Percentiles rank a stretch among this genome's conserved stretches.
Conservation (phyloP, 1,140 invertebrate species). For the Zaprionus africanus region DNA sequence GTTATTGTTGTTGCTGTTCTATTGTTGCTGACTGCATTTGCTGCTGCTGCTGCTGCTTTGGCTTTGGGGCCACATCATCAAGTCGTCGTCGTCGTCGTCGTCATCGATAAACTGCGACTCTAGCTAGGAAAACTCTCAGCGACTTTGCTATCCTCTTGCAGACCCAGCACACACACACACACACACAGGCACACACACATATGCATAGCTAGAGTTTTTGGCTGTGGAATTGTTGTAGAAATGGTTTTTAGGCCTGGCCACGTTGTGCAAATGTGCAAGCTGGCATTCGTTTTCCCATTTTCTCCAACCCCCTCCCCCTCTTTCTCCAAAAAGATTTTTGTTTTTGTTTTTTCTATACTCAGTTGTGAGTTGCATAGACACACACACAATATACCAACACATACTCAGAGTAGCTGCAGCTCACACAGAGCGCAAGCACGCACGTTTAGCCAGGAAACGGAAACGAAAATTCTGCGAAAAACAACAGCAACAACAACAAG, state of each 20-base stretch:
- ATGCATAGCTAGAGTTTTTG: slow-evolving; percentile 13
- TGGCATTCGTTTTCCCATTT: slow-evolving; percentile 80
- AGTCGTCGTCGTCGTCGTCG: slow-evolving; percentile 45
- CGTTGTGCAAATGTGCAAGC: slow-evolving; percentile 82
- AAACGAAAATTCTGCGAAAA: slow-evolving; percentile 83
- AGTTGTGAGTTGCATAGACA: slow-evolving; percentile 49
- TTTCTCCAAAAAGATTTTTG: slow-evolving; percentile 65
- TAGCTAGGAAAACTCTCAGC: slow-evolving; percentile 51
- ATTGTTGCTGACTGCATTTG: slow-evolving; percentile 8
- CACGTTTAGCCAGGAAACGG: slow-evolving; percentile 80
- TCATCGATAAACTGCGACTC: slow-evolving; percentile 70
- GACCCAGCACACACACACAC: not conserved
- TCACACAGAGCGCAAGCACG: slow-evolving; percentile 39
- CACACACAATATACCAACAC: slow-evolving; percentile 28
- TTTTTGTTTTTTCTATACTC: slow-evolving; percentile 70
- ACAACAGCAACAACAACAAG: slow-evolving; percentile 63
- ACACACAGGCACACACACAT: slow-evolving; percentile 19
- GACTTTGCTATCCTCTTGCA: slow-evolving; percentile 58
- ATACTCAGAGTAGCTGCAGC: not conserved
- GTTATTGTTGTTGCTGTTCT: slow-evolving; percentile 39
- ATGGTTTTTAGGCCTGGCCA: slow-evolving; percentile 38
- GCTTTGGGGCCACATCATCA: slow-evolving; percentile 33
- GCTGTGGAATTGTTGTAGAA: not conserved
- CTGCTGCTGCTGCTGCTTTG: slow-evolving; percentile 38
- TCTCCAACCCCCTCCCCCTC: slow-evolving; percentile 18